These are phyloP conservation scores for Limnothrissa miodon DNA, from an alignment of 2,113 vertebrate genomes.

Conservation along the genomic window DNA sequence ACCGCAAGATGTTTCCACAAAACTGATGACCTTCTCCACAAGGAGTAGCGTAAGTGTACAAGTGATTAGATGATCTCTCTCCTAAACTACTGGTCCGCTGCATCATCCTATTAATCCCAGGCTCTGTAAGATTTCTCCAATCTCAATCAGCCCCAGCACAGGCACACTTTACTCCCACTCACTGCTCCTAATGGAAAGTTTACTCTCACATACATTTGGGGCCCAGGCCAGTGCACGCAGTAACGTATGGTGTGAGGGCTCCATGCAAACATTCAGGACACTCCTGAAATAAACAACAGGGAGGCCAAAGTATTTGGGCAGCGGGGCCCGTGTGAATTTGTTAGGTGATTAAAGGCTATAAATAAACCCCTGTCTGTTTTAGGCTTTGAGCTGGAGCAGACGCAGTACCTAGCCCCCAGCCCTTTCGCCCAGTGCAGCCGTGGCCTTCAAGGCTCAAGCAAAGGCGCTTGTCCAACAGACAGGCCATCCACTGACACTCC, in stretches of 20 bases:
- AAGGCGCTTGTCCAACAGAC: conserved; percentile 53
- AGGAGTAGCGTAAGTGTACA: not conserved
- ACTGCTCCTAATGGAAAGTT: not conserved
- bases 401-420: conserved; percentile 38
- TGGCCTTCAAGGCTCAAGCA: conserved; percentile 46
- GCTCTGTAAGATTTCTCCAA: too few relatives aligned
- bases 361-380: conserved; percentile 61
- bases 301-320: conserved; percentile 66
- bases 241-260: not conserved
- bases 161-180: not conserved
- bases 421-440: conserved; percentile 48
- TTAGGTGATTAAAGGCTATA: conserved; percentile 75
- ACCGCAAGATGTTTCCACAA: not conserved
- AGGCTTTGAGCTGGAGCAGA: conserved; percentile 45
- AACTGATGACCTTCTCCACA: not conserved
- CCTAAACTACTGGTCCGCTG: not conserved
- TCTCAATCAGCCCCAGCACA: not conserved
- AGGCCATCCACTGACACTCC: conserved; percentile 60
- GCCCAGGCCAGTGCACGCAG: not conserved
- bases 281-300: conserved; percentile 64
- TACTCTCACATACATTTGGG: not conserved
- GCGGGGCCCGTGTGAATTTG: conserved; percentile 69
- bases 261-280: conserved; percentile 22
- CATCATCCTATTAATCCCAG: not conserved
- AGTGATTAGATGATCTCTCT: not conserved